Evolutionary conservation across 2,888 invertebrate species (phyloP).

Genomic region (Eurytoma californica): DNA sequence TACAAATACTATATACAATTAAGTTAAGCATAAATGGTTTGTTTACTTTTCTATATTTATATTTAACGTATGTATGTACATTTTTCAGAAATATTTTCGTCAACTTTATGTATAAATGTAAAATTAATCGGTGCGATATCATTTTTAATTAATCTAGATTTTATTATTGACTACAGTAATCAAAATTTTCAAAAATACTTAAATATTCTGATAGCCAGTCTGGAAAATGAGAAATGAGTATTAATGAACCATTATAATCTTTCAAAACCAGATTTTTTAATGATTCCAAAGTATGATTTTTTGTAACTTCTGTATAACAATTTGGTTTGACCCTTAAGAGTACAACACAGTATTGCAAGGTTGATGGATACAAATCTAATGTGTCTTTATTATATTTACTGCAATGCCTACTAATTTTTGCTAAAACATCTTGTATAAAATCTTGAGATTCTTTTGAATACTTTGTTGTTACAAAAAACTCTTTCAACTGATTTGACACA

Average conservation of each 20-base stretch:
- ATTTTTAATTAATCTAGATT: background rate
- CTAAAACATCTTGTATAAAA: constrained; percentile 62
- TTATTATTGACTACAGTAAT: constrained; percentile 11
- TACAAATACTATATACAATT: too few species aligned
- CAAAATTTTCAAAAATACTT: constrained; percentile 47
- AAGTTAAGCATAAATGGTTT: background rate
- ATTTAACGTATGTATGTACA: constrained; percentile 5
- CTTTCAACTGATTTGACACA: constrained; percentile 61
- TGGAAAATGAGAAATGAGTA: constrained; percentile 67
- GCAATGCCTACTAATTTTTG: constrained; percentile 58
- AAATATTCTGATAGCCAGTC: constrained; percentile 63
- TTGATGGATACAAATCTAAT: constrained; percentile 67
- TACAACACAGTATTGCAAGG: constrained; percentile 63
- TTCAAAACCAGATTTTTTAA: constrained; percentile 60
- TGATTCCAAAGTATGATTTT: constrained; percentile 57
- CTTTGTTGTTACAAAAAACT: constrained; percentile 61
- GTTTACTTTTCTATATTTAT: constrained; percentile 25
- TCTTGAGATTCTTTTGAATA: constrained; percentile 59
- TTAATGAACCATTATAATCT: constrained; percentile 59
- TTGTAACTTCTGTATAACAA: constrained; percentile 62
- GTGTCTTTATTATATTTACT: constrained; percentile 57
- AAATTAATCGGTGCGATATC: background rate
- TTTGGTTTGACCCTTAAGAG: constrained; percentile 64
- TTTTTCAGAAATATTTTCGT: background rate
- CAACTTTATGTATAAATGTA: background rate